Base-by-base conservation (phyloP, 2,797 vertebrate genomes). In the Florisuga fusca region DNA sequence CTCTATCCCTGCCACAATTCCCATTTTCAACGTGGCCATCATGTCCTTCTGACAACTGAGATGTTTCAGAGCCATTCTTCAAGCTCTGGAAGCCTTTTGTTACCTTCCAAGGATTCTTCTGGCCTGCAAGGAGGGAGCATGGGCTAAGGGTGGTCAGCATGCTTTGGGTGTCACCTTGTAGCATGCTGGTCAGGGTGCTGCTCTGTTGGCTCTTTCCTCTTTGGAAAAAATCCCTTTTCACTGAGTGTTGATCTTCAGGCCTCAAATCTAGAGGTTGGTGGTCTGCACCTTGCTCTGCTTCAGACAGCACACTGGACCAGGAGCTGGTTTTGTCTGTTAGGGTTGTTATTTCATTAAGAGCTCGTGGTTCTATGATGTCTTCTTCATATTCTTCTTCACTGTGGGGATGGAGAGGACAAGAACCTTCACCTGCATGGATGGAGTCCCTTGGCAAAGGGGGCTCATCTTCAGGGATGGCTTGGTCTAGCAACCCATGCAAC, bases 291-390 rank as follows among this genome's bases (percentile, higher is more conserved):
- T 94, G 84, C 46, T 98, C 98, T 2, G 68, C 94, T 58, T 99
- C 99, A 12, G 99, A 99, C 23, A 98, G 2, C 48, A 99, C 75
- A 84, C 99, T 99, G 94, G 99, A 99, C 99, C 99, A 99, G 27
- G 99, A 99, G 64, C 99, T 99, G 46, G 99, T 99, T 98, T 94
- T 98, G 87, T 99, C 99, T 0, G 99, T 99, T 71, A 98, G 4
- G 6, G 98, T 98, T 1, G 98, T 99, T 53, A 99, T 91, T 81
- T 99, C 99, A 36, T 99, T 99, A 12, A 99, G 98, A 75, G 98
- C 87, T 68, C 97, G 98, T 17, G 98, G 99, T 34, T 99, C 98
- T 86, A 99, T 95, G 29, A 99, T 61, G 3, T 98, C 98, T 96
- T 99, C 99, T 34, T 99, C 99, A 4, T 98, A 99, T 64, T 99